A percentile compares a stretch with the other conserved stretches of the same genome.
These are phyloP conservation scores for Girardinichthys multiradiatus DNA, from an alignment of 2,113 vertebrate species.

Conservation along the genomic window DNA sequence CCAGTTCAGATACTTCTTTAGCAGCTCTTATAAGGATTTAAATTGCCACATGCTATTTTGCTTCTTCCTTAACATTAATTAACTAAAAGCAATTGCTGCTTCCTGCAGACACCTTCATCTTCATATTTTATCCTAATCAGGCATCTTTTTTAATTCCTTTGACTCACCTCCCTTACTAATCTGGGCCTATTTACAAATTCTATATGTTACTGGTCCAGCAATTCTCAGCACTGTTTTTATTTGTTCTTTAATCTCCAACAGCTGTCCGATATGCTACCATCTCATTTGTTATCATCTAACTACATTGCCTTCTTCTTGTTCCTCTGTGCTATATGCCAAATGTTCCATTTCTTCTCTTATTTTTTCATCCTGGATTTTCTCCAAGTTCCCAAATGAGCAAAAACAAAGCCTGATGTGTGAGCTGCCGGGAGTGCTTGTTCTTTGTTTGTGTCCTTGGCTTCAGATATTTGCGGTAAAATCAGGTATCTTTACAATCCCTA, in stretches of 20 bases:
- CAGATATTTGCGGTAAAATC: not conserved
- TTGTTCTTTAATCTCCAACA: not conserved
- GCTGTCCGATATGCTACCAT: not conserved
- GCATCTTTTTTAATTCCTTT: not conserved
- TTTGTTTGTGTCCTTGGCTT: conserved; percentile 3
- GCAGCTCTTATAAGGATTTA: not conserved
- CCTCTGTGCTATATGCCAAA: not conserved
- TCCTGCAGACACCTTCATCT: not conserved
- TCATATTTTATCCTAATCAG: not conserved
- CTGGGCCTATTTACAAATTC: not conserved
- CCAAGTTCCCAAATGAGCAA: conserved; percentile 3
- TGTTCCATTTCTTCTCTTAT: not conserved
- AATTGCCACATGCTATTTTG: not conserved
- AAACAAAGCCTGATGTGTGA: not conserved
- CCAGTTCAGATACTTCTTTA: not conserved
- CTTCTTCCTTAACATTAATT: not conserved
- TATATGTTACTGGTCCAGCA: not conserved
- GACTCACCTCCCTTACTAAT: not conserved
- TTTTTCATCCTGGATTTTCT: not conserved
- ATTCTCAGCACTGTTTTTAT: not conserved
- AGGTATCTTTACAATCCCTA: conserved; percentile 8
- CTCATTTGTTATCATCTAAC: not conserved
- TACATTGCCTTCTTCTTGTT: not conserved
- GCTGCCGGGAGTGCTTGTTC: not conserved
- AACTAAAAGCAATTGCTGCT: not conserved